A percentile compares a stretch with the other conserved stretches of the same genome.
Evolutionary conservation across 2,888 invertebrate species (phyloP).

Genomic region (Cephus pulcher): DNA sequence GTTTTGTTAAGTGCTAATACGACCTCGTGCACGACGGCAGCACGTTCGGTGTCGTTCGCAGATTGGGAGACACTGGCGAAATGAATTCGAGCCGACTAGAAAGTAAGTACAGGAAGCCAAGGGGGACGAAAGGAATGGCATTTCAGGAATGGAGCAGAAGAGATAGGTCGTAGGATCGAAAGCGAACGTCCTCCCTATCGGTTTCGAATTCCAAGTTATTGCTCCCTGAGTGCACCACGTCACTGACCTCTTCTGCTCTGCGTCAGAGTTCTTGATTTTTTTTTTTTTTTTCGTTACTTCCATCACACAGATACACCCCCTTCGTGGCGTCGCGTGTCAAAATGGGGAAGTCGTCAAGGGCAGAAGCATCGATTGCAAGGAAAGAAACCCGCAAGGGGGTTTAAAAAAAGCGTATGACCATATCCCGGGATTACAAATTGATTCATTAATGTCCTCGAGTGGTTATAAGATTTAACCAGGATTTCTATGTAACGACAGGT

Average conservation of each 20-base stretch:
- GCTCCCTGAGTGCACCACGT: not conserved
- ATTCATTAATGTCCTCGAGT: not conserved
- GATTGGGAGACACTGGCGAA: not conserved
- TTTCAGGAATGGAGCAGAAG: not conserved
- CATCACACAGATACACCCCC: not conserved
- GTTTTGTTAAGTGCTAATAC: not conserved
- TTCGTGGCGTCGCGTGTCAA: not conserved
- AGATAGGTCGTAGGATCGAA: not conserved
- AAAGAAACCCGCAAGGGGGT: not conserved
- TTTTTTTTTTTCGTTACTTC: not conserved
- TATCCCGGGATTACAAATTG: not conserved
- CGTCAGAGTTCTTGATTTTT: not conserved
- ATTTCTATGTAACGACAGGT: not conserved
- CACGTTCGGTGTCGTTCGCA: conserved; percentile 11
- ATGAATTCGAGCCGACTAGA: not conserved
- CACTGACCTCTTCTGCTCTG: not conserved
- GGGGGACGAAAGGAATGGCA: not conserved
- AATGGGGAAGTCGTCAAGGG: not conserved
- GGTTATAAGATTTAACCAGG: not conserved
- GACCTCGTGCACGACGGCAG: conserved; percentile 1
- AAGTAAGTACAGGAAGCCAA: not conserved
- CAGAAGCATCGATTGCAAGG: not conserved
- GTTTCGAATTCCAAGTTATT: not conserved
- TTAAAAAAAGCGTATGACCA: not conserved
- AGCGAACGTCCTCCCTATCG: not conserved